Evolutionary conservation across 92 coral and sea anemone species (phyloP), one percentile per base, ranked within the genome.

Genomic region (Umimayanthus kanabou): DNA sequence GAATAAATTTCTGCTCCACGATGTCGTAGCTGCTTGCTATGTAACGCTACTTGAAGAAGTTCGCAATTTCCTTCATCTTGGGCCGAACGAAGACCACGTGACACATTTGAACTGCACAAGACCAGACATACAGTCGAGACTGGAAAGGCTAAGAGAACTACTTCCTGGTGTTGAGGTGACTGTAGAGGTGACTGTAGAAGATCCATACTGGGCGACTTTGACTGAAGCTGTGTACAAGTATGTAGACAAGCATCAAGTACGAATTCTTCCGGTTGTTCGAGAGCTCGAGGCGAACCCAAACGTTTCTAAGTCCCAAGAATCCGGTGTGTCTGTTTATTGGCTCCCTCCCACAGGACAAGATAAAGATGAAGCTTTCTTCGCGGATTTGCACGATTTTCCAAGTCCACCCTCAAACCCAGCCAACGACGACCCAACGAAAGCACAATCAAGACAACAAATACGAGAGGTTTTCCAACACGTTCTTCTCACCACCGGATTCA

Each of bases 1-100:
- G 98, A 95, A 95, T 67, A 84, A 75, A 49, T 25, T 81, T 16
- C 75, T 95, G 39, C 69, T 92, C 39, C 77, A 76, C 6, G 88
- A 89, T 45, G 96, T 95, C 16, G 89, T 95, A 39, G 92, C 98
- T 1, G 89, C 98, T 16, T 92, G 95, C 80, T 93, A 95, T 77
- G 92, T 91, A 10, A 80, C 90, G 40, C 84, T 92, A 67, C 87
- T 95, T 76, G 80, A 45, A 45, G 86, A 84, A 73, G 90, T 88
- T 33, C 89, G 94, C 9, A 70, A 73, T 20, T 81, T 70, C 76
- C 66, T 90, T 18, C 81, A 85, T 16, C 88, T 89, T 45, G 43
- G 58, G 16, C 87, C 80, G 39, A 28, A 39, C 4, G 77, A 42
- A 37, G 71, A 88, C 50, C 75, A 67, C 78, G 81, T 77, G 87